phyloP scores from a whole-genome alignment of 2,888 invertebrate genomes.

The Spatulosminthurus flaviceps region DNA sequence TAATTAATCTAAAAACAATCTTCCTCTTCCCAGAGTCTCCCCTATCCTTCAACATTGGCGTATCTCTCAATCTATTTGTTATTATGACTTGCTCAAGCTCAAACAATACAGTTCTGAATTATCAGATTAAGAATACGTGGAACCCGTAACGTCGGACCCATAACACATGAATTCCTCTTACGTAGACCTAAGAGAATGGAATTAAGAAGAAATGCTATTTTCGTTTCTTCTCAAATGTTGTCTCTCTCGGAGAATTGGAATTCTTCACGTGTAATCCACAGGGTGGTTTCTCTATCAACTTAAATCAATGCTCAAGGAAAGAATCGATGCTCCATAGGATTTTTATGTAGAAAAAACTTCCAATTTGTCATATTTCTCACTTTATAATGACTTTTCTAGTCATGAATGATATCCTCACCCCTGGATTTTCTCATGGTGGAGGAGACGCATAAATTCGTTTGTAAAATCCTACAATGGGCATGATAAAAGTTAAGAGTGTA shows the following conservation, averaged over 20 bases:
- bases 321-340: too few relatives aligned
- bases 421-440: background rate
- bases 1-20: background rate
- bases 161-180: too few relatives aligned
- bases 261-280: background rate
- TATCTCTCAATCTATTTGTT: too few relatives aligned
- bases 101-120: background rate
- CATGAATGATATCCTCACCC: background rate
- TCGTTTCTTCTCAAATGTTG: background rate
- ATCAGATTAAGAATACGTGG: background rate
- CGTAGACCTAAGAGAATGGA: too few relatives aligned
- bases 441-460: too few relatives aligned
- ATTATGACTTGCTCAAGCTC: background rate
- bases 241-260: background rate
- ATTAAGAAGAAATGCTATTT: constrained; percentile 14
- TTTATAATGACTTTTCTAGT: too few relatives aligned
- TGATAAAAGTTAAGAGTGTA: too few relatives aligned
- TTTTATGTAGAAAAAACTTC: too few relatives aligned
- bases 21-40: background rate
- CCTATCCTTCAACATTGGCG: too few relatives aligned
- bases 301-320: too few relatives aligned
- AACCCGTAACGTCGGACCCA: background rate
- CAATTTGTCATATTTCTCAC: too few relatives aligned
- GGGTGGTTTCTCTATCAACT: background rate
- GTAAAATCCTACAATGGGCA: too few relatives aligned